phyloP scores from a whole-genome alignment of 2,113 vertebrate species.

The Calyptommatus sinebrachiatus region DNA sequence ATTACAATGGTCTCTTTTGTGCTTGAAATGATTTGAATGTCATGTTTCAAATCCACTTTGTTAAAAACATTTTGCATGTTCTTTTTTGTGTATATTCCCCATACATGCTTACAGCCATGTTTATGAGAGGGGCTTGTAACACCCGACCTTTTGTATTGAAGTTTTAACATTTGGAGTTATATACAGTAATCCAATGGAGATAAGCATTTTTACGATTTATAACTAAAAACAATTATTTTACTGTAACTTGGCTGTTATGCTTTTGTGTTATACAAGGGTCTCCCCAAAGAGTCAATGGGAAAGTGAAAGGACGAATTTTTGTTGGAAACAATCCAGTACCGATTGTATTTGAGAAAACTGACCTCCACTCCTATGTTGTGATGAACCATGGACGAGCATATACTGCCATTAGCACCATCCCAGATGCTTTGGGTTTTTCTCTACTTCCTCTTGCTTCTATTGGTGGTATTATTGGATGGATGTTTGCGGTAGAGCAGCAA shows the following conservation, averaged over 20 bases:
- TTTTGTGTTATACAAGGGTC: conserved; percentile 75
- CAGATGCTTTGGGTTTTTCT: conserved; percentile 78
- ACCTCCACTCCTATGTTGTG: conserved; percentile 94
- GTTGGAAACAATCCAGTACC: conserved; percentile 78
- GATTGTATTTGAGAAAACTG: conserved; percentile 79
- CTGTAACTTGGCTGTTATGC: not conserved
- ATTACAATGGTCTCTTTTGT: too few species aligned
- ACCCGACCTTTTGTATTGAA: too few species aligned
- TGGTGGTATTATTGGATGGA: conserved; percentile 91
- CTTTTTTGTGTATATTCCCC: too few species aligned
- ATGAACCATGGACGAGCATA: conserved; percentile 93
- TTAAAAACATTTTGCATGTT: too few species aligned
- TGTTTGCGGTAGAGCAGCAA: conserved; percentile 91
- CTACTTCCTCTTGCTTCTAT: conserved; percentile 85
- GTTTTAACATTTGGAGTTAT: not conserved
- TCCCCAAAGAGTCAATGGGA: conserved; percentile 92
- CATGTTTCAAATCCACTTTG: too few species aligned
- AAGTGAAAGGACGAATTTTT: conserved; percentile 84
- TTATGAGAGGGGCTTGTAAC: not conserved
- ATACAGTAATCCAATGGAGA: not conserved
- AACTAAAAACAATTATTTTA: conserved; percentile 8
- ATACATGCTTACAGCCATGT: too few species aligned
- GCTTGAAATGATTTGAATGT: too few species aligned
- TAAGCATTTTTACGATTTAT: not conserved
- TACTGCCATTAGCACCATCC: conserved; percentile 91